Evolutionary conservation across 1,140 invertebrate genomes (phyloP).

Genomic region (Drosophila trapezifrons): DNA sequence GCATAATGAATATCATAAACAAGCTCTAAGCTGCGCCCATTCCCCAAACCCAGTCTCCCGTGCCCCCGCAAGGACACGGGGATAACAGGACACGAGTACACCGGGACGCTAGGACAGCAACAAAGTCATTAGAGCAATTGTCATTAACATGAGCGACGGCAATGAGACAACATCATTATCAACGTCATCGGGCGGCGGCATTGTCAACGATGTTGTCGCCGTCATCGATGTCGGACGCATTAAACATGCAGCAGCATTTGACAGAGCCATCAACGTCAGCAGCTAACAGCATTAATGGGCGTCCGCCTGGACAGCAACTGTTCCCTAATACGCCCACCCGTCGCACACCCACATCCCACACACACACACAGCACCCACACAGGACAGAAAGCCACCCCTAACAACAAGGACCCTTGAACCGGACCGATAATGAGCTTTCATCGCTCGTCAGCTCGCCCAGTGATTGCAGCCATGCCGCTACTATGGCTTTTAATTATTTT

Average conservation of each 20-base stretch:
- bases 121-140: constrained; percentile 82
- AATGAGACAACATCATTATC: constrained; percentile 82
- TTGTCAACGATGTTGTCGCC: constrained; percentile 64
- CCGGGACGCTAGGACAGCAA: constrained; percentile 46
- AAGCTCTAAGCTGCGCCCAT: constrained; percentile 50
- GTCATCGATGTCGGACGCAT: constrained; percentile 74
- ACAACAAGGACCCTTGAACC: constrained; percentile 26
- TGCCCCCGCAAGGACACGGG: neutral
- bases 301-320: constrained; percentile 41
- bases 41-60: too few relatives aligned
- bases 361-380: neutral
- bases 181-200: constrained; percentile 56
- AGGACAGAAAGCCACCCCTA: neutral
- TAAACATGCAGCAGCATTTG: constrained; percentile 82
- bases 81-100: constrained; percentile 5
- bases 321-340: constrained; percentile 16
- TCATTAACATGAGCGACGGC: constrained; percentile 79
- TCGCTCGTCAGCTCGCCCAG: constrained; percentile 27
- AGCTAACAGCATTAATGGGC: constrained; percentile 80
- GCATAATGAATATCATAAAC: constrained; percentile 81
- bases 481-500: constrained; percentile 82
- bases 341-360: neutral
- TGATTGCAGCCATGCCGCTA: constrained; percentile 34
- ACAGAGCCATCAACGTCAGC: constrained; percentile 81
- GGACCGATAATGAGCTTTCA: constrained; percentile 62